Percentiles rank a stretch among this genome's conserved stretches.
These are phyloP conservation scores for Martes martes DNA, from an alignment of 2,113 vertebrate genomes.

Conservation along the genomic window DNA sequence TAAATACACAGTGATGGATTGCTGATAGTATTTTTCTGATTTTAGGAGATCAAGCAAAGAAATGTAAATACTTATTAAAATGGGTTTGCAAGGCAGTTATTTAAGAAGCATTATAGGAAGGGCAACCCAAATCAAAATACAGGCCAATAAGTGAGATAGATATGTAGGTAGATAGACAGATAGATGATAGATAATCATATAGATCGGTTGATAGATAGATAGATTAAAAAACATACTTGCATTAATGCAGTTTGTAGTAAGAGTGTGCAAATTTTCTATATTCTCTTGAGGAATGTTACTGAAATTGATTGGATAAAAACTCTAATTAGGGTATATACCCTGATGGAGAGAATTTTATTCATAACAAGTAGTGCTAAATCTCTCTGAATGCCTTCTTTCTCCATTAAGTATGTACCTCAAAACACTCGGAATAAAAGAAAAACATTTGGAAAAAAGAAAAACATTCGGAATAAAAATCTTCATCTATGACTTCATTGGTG, in stretches of 20 bases:
- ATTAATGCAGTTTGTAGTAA: neutral
- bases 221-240: neutral
- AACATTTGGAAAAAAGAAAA: neutral
- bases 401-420: neutral
- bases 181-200: neutral
- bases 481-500: neutral
- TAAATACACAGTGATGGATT: neutral
- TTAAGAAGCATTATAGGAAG: neutral
- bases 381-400: neutral
- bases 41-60: slow-evolving; percentile 43
- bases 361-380: slow-evolving; percentile 38
- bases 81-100: neutral
- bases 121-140: neutral
- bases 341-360: neutral
- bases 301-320: slow-evolving; percentile 27
- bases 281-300: slow-evolving; percentile 19
- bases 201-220: neutral
- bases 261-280: neutral
- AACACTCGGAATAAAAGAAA: no score
- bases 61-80: neutral
- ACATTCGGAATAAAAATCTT: neutral
- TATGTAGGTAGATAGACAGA: neutral
- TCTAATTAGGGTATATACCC: neutral
- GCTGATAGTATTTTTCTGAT: neutral
- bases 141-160: neutral